These are phyloP conservation scores for Heliconius hewitsoni DNA, from an alignment of 1,140 invertebrate genomes.

Conservation along the genomic window DNA sequence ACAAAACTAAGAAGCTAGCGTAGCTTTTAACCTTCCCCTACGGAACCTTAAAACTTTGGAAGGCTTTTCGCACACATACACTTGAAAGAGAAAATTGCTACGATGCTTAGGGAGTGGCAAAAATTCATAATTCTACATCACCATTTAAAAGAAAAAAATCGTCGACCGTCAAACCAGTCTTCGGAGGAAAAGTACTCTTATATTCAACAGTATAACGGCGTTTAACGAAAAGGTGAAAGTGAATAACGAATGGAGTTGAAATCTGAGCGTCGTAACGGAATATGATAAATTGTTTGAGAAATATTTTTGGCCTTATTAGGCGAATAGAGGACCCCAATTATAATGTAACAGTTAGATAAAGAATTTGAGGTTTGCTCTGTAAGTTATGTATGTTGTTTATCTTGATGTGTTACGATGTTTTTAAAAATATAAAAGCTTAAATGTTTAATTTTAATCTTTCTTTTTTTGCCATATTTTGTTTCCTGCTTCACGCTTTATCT, in stretches of 20 bases:
- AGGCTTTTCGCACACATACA: constrained; percentile 45
- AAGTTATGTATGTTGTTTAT: too few relatives aligned
- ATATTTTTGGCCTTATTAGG: constrained; percentile 26
- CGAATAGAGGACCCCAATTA: constrained; percentile 24
- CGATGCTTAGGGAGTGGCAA: constrained; percentile 55
- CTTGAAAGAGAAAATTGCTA: constrained; percentile 61
- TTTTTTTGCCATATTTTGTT: too few relatives aligned
- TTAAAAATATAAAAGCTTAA: too few relatives aligned
- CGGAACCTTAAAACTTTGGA: constrained; percentile 44
- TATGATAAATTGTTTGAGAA: constrained; percentile 20
- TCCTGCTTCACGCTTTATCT: too few relatives aligned
- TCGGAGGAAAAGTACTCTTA: constrained; percentile 12
- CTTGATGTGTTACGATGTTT: too few relatives aligned
- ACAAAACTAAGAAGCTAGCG: background rate
- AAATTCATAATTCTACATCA: constrained; percentile 67
- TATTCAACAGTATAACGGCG: background rate
- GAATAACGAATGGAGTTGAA: constrained; percentile 24
- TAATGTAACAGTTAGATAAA: background rate
- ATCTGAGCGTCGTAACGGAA: constrained; percentile 5
- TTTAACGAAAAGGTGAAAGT: constrained; percentile 11
- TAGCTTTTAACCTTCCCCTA: background rate
- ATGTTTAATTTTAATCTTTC: too few relatives aligned
- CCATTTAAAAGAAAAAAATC: constrained; percentile 57
- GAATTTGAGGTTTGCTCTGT: too few relatives aligned
- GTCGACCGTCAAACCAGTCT: background rate